Evolutionary conservation across 2,888 invertebrate genomes (phyloP), one percentile per base, ranked within the genome.

Genomic region (Hirtodrosophila trivittata): DNA sequence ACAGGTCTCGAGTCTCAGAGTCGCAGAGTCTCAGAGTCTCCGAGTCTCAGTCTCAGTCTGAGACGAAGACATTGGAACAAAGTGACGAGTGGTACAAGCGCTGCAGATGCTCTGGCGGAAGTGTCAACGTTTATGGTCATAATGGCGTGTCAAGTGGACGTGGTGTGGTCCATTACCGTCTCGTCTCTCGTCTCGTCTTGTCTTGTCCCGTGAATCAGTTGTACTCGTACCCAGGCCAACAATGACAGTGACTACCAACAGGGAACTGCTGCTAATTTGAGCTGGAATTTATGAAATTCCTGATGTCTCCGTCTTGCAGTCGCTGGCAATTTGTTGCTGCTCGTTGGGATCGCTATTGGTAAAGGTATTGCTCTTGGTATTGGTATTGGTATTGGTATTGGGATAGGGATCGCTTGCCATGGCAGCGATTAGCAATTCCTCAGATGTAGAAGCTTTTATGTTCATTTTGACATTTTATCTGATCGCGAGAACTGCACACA

Each of bases 381-480:
- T 9, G 28, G 25, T n/a, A 1, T 3, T 13, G 35, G 46, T 45
- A 49, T 57, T 70, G 69, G 69, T 10, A 49, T 42, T 38, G 14
- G 49, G 37, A 14, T 51, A 32, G 37, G 43, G 35, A 25, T 46
- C 12, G 56, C 55, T 51, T 51, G 45, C 56, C 25, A 38, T 62
- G 64, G 51, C 73, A 75, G 56, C 82, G 86, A 85, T 86, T 77
- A 86, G 77, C 81, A 80, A 84, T 87, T 88, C 87, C 82, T 88
- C 80, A 84, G 88, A 85, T 85, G 83, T 87, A 87, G 83, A 87
- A 86, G 84, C 87, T 89, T 87, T 87, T 87, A 87, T 87, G 87
- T 87, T 88, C 88, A 77, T 88, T 87, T 87, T 87, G 87, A 87
- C 87, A 87, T 88, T 87, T 87, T 86, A 87, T 84, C 87, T 84